Evolutionary conservation across 2,888 invertebrate genomes (phyloP).

Genomic region (Acheta domesticus): DNA sequence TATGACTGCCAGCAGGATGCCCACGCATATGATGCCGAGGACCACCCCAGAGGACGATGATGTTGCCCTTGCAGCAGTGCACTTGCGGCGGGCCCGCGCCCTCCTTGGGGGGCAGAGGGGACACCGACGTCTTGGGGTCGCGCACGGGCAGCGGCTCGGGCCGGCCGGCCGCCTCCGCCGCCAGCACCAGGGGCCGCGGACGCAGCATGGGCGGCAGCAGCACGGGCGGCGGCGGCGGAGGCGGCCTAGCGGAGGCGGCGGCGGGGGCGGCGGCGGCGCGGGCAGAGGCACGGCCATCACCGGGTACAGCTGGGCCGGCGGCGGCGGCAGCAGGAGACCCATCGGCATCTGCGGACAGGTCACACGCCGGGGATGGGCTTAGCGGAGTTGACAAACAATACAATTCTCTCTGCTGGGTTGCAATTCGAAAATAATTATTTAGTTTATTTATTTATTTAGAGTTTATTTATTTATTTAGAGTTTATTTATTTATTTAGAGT

Average conservation of each 20-base stretch:
- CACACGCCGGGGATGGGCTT: not conserved
- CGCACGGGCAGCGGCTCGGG: conserved; percentile 38
- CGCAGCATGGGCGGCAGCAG: conserved; percentile 38
- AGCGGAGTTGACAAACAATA: no score
- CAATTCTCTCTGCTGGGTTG: no score
- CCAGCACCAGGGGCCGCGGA: conserved; percentile 36
- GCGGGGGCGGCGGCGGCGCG: not conserved
- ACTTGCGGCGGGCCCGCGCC: not conserved
- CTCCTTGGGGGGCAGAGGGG: conserved; percentile 36
- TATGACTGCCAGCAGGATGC: conserved; percentile 41
- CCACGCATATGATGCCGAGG: conserved; percentile 41
- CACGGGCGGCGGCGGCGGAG: conserved; percentile 35
- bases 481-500: no score
- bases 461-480: no score
- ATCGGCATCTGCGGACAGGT: not conserved
- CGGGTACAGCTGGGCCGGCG: conserved; percentile 28
- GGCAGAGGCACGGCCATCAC: conserved; percentile 22
- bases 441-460: no score
- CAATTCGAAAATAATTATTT: no score
- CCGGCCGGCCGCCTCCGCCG: conserved; percentile 35
- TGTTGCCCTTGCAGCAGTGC: conserved; percentile 41
- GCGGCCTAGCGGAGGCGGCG: conserved; percentile 29
- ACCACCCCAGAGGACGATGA: conserved; percentile 43
- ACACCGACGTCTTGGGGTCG: conserved; percentile 33
- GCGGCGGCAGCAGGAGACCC: conserved; percentile 20